These are phyloP conservation scores for Eumaeus atala DNA, from an alignment of 1,140 invertebrate genomes.

Conservation along the genomic window DNA sequence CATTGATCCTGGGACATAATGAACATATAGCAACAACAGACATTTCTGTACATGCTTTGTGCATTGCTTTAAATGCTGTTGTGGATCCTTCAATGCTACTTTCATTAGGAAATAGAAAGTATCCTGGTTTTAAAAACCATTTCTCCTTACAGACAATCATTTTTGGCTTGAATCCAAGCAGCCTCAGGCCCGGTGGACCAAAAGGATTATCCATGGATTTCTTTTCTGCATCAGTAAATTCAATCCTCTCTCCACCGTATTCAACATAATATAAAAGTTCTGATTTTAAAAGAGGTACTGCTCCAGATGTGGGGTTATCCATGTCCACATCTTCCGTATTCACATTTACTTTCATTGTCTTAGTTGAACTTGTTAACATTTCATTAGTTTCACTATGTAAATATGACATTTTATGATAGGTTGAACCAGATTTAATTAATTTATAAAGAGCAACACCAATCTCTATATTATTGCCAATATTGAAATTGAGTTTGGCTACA, in stretches of 20 bases:
- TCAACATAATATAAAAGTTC: conserved; percentile 50
- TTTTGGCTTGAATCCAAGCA: conserved; percentile 61
- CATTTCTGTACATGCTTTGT: conserved; percentile 53
- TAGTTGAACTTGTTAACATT: conserved; percentile 43
- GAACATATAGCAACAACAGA: conserved; percentile 53
- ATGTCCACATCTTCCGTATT: conserved; percentile 22
- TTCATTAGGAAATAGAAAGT: conserved; percentile 64
- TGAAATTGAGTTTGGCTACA: conserved; percentile 48
- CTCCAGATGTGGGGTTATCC: conserved; percentile 29
- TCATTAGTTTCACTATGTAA: conserved; percentile 52
- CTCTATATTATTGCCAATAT: conserved; percentile 47
- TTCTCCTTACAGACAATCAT: conserved; percentile 54
- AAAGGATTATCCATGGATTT: conserved; percentile 56
- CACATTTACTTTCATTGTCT: conserved; percentile 46
- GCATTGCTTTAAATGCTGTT: conserved; percentile 53
- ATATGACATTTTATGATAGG: conserved; percentile 39
- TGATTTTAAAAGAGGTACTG: conserved; percentile 51
- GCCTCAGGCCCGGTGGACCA: conserved; percentile 52
- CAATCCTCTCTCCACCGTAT: conserved; percentile 50
- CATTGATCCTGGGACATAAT: conserved; percentile 49
- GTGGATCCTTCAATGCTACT: conserved; percentile 55
- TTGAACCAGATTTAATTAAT: conserved; percentile 39
- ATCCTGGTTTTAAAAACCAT: conserved; percentile 55
- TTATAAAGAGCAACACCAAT: conserved; percentile 56
- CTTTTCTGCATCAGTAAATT: conserved; percentile 55